Base-by-base conservation (phyloP, 2,113 vertebrate genomes). In the Meleagris gallopavo region DNA sequence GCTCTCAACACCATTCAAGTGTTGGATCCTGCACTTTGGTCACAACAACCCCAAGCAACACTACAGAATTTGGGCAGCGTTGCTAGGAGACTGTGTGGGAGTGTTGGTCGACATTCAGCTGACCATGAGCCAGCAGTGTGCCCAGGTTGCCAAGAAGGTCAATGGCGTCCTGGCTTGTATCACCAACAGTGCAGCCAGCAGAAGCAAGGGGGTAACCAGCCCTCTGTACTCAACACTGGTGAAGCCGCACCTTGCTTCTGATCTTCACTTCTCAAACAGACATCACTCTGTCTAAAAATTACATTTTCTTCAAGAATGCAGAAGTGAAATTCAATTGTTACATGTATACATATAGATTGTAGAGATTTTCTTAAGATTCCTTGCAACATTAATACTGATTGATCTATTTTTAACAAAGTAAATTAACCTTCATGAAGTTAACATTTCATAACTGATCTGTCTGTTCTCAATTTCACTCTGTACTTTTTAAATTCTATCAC, bases 401-500 rank as follows among this genome's bases (percentile, higher is more conserved):
- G 22, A 34, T 60, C 34, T 60, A 88, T 40, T 61, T 81, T 61
- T 65, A 70, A 36, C 61, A 38, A 60, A 90, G 69, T 25, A 92
- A 95, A 84, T 72, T 74, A 86, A 94, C 40, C 29, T 78, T 40
- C 61, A 19, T 91, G 52, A 93, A 69, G 19, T 27, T 17, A 92
- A 94, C 40, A 1, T 22, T 81, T 91, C 83, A 78, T 77, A 75
- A 48, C 4, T 36, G 30, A 90, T 80, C 66, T 87, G 3, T 2
- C 5, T 67, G 87, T 65, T 83, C 50, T 78, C 11, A 66, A 8
- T 86, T 95, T 88, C 15, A 74, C 19, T 50, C 13, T 84, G 30
- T 74, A 67, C 10, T 70, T 10, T 21, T 81, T 69, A 83, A 84
- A 80, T 54, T 96, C 38, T 86, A 25, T 54, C 81, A 66, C 9